phyloP scores from a whole-genome alignment of 2,113 vertebrate genomes.

The Psammodynastes pulverulentus region DNA sequence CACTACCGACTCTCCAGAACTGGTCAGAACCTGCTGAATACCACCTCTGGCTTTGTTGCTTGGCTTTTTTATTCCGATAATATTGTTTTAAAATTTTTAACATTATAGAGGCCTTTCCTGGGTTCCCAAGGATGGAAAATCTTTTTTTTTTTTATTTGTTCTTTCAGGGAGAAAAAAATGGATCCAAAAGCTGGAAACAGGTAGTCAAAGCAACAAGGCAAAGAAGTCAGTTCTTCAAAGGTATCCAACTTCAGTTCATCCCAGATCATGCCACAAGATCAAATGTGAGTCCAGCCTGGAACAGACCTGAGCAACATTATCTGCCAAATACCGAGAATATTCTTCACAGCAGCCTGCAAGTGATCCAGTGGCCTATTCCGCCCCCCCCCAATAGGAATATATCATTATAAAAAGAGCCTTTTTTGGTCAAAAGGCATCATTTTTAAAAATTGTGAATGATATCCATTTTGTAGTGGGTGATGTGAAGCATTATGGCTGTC shows the following conservation, averaged over 20 bases:
- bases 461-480: background rate
- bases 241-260: background rate
- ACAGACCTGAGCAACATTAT: background rate
- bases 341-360: background rate
- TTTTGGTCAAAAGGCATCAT: background rate
- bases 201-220: background rate
- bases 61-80: background rate
- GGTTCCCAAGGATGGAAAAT: background rate
- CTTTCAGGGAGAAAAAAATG: background rate
- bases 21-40: no score
- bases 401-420: background rate
- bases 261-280: background rate
- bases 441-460: background rate
- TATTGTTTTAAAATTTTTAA: background rate
- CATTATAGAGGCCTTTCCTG: background rate
- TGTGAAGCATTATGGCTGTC: background rate
- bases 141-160: background rate
- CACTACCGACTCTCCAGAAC: no score
- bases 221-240: background rate
- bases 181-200: background rate
- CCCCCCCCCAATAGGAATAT: background rate
- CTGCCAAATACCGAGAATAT: background rate
- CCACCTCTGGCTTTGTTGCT: conserved; percentile 4
- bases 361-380: background rate
- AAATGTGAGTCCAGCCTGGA: background rate